These are phyloP conservation scores for Pelusios castaneus DNA, from an alignment of 2,113 vertebrate species.

Conservation along the genomic window DNA sequence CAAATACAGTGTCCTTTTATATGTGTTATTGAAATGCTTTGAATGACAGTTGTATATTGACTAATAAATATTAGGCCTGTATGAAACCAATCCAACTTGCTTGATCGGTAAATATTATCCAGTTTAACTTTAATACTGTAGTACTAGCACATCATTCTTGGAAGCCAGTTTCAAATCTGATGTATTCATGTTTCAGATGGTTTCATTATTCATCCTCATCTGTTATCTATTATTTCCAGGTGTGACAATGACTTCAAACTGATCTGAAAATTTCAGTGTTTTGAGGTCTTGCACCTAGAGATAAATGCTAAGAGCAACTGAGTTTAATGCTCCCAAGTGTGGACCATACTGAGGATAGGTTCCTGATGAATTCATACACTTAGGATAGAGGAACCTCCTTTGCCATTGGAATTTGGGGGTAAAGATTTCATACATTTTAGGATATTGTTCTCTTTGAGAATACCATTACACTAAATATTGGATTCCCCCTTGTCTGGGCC, in stretches of 20 bases:
- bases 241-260: not conserved
- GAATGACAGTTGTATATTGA: not conserved
- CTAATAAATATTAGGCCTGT: conserved; percentile 49
- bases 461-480: not conserved
- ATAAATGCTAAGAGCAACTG: not conserved
- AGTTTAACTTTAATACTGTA: not conserved
- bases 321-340: not conserved
- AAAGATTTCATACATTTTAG: not conserved
- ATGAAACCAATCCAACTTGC: not conserved
- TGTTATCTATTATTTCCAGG: not conserved
- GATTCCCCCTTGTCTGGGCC: not conserved
- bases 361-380: not conserved
- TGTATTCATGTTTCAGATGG: not conserved
- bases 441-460: not conserved
- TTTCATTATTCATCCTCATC: not conserved
- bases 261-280: not conserved
- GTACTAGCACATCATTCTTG: not conserved
- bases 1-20: not conserved
- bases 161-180: not conserved
- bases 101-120: not conserved
- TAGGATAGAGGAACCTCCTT: not conserved
- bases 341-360: not conserved
- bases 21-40: not conserved
- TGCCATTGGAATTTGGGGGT: not conserved
- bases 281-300: not conserved